Percentiles rank a stretch among this genome's conserved stretches.
These are phyloP conservation scores for Morus bassanus DNA, from an alignment of 2,797 vertebrate species.

Conservation along the genomic window DNA sequence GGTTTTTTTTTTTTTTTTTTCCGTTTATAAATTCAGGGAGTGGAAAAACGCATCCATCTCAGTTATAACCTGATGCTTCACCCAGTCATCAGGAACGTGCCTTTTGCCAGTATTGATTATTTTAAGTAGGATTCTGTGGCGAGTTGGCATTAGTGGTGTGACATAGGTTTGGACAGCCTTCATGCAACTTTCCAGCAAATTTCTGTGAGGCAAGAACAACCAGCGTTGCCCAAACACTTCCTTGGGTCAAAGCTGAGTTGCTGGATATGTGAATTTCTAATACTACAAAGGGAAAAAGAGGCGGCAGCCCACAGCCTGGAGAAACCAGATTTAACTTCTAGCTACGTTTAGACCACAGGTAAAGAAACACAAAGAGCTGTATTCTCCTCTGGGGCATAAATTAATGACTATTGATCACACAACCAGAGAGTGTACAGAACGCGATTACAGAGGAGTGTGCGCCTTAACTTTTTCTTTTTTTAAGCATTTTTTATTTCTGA, in stretches of 20 bases:
- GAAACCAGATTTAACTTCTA: not conserved
- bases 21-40: not conserved
- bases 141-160: not conserved
- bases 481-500: not conserved
- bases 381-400: not conserved
- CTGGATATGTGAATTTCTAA: not conserved
- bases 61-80: not conserved
- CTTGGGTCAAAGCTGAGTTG: not conserved
- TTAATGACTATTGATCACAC: slow-evolving; percentile 11
- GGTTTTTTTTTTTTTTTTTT: not conserved
- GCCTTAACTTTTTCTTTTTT: not conserved
- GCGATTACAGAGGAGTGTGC: not conserved
- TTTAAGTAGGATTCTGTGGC: not conserved
- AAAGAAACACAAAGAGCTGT: not conserved
- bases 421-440: not conserved
- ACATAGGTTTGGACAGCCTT: not conserved
- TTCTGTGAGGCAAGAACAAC: not conserved
- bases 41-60: not conserved
- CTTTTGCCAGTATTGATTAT: not conserved
- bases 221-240: not conserved
- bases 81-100: not conserved
- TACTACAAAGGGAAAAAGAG: not conserved
- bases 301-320: not conserved
- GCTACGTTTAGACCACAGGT: not conserved
- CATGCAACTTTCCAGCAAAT: not conserved